These are phyloP conservation scores for Kuschelorhynchus macadamiae DNA, from an alignment of 2,888 invertebrate species.

Conservation along the genomic window DNA sequence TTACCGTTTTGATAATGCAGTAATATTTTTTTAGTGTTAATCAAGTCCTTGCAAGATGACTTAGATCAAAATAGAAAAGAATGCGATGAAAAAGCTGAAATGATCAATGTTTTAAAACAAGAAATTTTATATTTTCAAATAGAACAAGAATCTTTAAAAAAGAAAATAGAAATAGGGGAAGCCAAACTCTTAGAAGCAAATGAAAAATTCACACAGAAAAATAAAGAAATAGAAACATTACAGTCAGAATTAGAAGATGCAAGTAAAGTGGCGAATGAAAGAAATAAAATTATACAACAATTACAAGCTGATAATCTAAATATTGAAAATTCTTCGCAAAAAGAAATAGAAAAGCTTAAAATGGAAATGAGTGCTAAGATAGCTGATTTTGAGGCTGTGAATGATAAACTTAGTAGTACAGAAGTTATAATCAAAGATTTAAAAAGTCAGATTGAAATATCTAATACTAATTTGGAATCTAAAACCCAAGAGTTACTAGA, in stretches of 20 bases:
- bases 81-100: slow-evolving; percentile 53
- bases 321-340: slow-evolving; percentile 57
- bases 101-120: slow-evolving; percentile 56
- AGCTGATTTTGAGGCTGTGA: slow-evolving; percentile 69
- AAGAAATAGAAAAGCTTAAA: slow-evolving; percentile 63
- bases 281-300: slow-evolving; percentile 55
- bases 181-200: slow-evolving; percentile 40
- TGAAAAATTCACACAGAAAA: slow-evolving; percentile 40
- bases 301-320: slow-evolving; percentile 55
- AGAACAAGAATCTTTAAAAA: slow-evolving; percentile 55
- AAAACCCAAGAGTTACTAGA: slow-evolving; percentile 63
- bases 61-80: slow-evolving; percentile 57
- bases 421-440: slow-evolving; percentile 62
- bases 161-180: slow-evolving; percentile 52
- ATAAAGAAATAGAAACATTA: slow-evolving; percentile 48
- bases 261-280: slow-evolving; percentile 57
- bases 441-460: slow-evolving; percentile 61
- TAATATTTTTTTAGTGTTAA: slow-evolving; percentile 50
- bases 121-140: slow-evolving; percentile 54
- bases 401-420: slow-evolving; percentile 26
- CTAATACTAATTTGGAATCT: slow-evolving; percentile 56
- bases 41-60: slow-evolving; percentile 57
- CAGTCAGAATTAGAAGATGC: slow-evolving; percentile 63
- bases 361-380: slow-evolving; percentile 71
- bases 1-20: too few relatives aligned